Conservation (phyloP, 2,797 vertebrate species). For the Fundulus diaphanus region DNA sequence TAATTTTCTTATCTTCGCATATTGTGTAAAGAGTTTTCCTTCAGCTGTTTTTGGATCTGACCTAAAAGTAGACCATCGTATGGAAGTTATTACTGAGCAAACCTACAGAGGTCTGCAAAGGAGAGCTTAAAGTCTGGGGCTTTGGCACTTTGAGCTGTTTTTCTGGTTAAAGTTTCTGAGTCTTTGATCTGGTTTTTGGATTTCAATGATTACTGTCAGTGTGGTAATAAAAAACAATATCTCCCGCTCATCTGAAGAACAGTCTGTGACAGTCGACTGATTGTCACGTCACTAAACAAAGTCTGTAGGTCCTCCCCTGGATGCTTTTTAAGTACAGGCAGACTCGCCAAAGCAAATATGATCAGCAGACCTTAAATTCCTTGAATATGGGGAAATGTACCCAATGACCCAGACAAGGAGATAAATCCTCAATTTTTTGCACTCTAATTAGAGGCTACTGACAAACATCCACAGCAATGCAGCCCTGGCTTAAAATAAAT, state of each 20-base stretch:
- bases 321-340: background rate
- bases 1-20: background rate
- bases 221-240: background rate
- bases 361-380: conserved; percentile 14
- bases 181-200: background rate
- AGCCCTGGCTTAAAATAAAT: background rate
- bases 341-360: conserved; percentile 12
- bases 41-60: background rate
- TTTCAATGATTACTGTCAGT: no score
- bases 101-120: background rate
- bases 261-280: background rate
- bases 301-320: background rate
- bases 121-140: no score
- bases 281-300: conserved; percentile 1
- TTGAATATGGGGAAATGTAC: conserved; percentile 7
- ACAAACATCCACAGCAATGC: background rate
- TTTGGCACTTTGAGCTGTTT: background rate
- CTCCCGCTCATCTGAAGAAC: background rate
- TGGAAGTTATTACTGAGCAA: background rate
- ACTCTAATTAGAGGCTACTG: background rate
- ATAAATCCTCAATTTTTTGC: background rate
- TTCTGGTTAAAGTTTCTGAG: background rate
- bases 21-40: background rate
- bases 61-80: background rate
- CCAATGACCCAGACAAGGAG: background rate